Evolutionary conservation across 2,888 invertebrate genomes (phyloP).

Genomic region (Balanococcus diminutus): DNA sequence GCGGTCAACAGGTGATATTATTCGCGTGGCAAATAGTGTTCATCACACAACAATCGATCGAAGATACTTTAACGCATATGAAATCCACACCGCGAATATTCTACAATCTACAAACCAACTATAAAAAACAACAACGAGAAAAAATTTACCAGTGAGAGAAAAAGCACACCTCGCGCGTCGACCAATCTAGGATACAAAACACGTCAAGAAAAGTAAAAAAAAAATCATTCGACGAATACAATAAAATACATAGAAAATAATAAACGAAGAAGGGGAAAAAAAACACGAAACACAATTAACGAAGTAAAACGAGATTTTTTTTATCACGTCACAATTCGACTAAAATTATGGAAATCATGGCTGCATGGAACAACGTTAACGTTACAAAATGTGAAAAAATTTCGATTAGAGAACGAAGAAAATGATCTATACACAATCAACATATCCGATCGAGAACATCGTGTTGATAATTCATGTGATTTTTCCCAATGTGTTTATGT

Average conservation of each 20-base stretch:
- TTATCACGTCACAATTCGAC: slow-evolving; percentile 32
- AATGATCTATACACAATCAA: background rate
- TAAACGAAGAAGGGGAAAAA: background rate
- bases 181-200: background rate
- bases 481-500: background rate
- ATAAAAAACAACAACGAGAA: background rate
- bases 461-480: background rate
- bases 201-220: background rate
- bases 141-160: background rate
- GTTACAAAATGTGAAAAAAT: background rate
- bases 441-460: background rate
- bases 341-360: background rate
- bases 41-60: background rate
- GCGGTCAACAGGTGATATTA: background rate
- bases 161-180: background rate
- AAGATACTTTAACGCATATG: background rate
- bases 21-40: background rate
- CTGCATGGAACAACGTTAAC: background rate
- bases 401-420: background rate
- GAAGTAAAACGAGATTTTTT: background rate
- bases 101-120: background rate
- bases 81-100: background rate
- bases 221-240: background rate
- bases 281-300: background rate
- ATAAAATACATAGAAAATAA: background rate